Evolutionary conservation across 2,888 invertebrate genomes (phyloP).

Genomic region (Scotopteryx bipunctaria): DNA sequence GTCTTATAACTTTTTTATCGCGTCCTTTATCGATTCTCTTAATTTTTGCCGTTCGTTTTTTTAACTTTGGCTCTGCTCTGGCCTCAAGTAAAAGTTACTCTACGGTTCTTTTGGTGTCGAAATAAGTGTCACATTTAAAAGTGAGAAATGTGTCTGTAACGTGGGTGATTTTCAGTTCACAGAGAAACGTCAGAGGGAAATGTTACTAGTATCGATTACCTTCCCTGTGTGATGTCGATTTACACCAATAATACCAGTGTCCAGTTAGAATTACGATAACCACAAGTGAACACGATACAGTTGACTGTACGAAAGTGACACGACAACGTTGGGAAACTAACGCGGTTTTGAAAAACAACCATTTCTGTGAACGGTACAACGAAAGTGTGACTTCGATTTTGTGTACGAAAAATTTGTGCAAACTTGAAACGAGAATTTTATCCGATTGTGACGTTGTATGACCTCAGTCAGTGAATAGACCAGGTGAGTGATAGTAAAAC

Average conservation of each 20-base stretch:
- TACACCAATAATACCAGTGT: slow-evolving; percentile 65
- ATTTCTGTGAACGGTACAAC: slow-evolving; percentile 54
- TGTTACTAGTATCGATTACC: slow-evolving; percentile 72
- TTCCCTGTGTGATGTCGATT: slow-evolving; percentile 74
- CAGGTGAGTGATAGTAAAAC: slow-evolving; percentile 47
- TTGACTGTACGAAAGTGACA: slow-evolving; percentile 76
- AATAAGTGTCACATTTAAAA: slow-evolving; percentile 47
- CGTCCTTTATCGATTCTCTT: slow-evolving; percentile 47
- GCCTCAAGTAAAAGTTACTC: slow-evolving; percentile 41
- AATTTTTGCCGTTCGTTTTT: slow-evolving; percentile 37
- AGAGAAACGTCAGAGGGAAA: slow-evolving; percentile 65
- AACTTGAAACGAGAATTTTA: slow-evolving; percentile 22
- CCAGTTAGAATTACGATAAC: slow-evolving; percentile 76
- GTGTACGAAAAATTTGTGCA: slow-evolving; percentile 36
- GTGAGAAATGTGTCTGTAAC: slow-evolving; percentile 51
- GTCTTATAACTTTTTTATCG: slow-evolving; percentile 48
- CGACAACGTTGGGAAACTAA: slow-evolving; percentile 65
- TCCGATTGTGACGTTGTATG: slow-evolving; percentile 29
- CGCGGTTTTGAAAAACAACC: slow-evolving; percentile 72
- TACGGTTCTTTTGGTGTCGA: slow-evolving; percentile 53
- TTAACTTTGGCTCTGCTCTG: neutral
- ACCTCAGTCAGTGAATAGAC: slow-evolving; percentile 25
- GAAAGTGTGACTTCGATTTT: slow-evolving; percentile 54
- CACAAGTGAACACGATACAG: slow-evolving; percentile 77
- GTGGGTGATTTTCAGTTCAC: slow-evolving; percentile 72